A percentile compares a stretch with the other conserved stretches of the same genome.
Evolutionary conservation across 2,113 vertebrate genomes (phyloP).

Genomic region (Oncorhynchus clarkii): DNA sequence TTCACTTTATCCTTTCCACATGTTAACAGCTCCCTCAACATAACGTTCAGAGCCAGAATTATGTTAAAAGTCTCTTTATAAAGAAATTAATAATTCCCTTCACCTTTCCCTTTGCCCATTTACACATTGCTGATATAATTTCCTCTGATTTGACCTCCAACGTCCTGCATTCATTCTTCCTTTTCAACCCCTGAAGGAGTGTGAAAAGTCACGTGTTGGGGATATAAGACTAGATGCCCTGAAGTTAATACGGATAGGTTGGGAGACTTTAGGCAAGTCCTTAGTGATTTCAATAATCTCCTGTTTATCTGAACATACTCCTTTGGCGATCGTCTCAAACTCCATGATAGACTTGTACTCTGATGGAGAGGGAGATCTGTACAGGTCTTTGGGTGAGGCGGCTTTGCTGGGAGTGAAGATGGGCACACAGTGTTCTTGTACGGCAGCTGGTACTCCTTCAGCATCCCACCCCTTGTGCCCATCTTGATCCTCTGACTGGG

Average conservation of each 20-base stretch:
- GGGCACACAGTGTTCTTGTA: constrained; percentile 34
- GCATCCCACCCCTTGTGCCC: constrained; percentile 41
- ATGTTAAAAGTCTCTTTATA: neutral
- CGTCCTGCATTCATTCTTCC: neutral
- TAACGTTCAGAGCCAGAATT: neutral
- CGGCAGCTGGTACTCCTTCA: constrained; percentile 39
- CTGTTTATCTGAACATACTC: constrained; percentile 20
- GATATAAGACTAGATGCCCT: constrained; percentile 39
- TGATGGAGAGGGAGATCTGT: constrained; percentile 12
- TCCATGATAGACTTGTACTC: constrained; percentile 13
- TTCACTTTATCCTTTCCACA: neutral
- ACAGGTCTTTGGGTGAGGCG: neutral
- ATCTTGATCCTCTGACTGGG: constrained; percentile 40
- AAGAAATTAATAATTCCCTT: neutral
- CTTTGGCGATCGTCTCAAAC: neutral
- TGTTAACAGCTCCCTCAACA: neutral
- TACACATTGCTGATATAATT: neutral
- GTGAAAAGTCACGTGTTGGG: constrained; percentile 7
- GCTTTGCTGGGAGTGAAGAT: constrained; percentile 50
- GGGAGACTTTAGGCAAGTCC: constrained; percentile 22
- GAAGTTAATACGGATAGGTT: constrained; percentile 31
- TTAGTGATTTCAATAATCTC: constrained; percentile 14
- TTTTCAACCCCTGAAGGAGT: constrained; percentile 10
- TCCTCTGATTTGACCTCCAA: neutral
- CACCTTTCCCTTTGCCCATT: neutral